Evolutionary conservation across 2,113 vertebrate genomes (phyloP).

Genomic region (Cervus canadensis): DNA sequence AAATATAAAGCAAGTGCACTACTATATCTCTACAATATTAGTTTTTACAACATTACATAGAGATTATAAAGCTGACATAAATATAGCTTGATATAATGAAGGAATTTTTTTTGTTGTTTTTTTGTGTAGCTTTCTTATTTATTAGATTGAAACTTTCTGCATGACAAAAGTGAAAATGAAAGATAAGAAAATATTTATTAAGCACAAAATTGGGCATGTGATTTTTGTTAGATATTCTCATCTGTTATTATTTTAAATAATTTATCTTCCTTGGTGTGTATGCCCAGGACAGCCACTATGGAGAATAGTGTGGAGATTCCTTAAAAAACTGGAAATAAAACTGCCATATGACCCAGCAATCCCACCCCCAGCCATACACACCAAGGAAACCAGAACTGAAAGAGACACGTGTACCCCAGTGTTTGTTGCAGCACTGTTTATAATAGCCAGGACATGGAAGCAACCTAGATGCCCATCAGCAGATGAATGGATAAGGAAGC

Average conservation of each 20-base stretch:
- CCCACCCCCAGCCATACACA: no score
- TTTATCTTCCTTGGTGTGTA: neutral
- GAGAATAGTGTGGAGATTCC: no score
- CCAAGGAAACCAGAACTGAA: no score
- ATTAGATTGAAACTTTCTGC: neutral
- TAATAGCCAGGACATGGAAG: no score
- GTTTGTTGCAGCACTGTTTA: no score
- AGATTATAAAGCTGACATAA: neutral
- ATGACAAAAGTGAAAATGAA: neutral
- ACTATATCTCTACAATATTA: neutral
- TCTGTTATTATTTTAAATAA: neutral
- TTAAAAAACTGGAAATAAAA: no score
- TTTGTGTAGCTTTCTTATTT: neutral
- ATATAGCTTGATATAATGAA: neutral
- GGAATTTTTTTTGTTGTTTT: neutral
- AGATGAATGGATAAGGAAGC: no score
- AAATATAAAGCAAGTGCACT: neutral
- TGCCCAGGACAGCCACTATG: no score
- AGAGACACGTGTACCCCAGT: no score
- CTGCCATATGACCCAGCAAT: no score
- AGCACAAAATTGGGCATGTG: neutral
- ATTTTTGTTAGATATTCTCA: neutral
- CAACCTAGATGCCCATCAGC: no score
- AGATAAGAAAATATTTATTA: neutral
- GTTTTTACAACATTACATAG: neutral